Base-by-base conservation (phyloP, 1,140 invertebrate species). In the Camponotus vicinus region DNA sequence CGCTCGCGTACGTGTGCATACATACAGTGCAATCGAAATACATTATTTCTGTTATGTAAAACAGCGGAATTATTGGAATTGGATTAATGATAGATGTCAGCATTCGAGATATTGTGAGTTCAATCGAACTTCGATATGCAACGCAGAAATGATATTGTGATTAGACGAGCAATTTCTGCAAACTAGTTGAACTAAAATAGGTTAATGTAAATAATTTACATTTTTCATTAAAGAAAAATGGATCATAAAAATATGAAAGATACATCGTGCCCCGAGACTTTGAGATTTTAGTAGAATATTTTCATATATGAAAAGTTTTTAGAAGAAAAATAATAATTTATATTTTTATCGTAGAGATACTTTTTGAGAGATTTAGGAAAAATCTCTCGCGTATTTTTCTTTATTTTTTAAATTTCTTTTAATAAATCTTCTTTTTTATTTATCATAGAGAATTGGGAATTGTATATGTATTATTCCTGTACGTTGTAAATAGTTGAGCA, bases 81-180 rank as follows among this genome's bases (percentile, higher is more conserved):
- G 27, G 67, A 82, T 82, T 82, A 82, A 82, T 82, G 67, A 82
- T 82, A 71, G 67, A 82, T 3, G 40, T 73, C 52, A 70, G 37
- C 45, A 59, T 71, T 71, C 67, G 52, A 82, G 52, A 73, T 82
- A 80, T 59, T 34, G 67, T 27, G 7, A 45, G 15, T 59, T 59
- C 21, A 59, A 71, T 71, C 40, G 78, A 71, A 59, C 27, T 82
- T 18, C 37, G 52, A 73, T 61, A 34, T 27, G 34, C 34, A 45
- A 78, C 13, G 42, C 4, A 8, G 18, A 82, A 80, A 32, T 27
- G 40, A 11, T 82, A 73, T 15, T n/a, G 21, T 45, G 66, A 82
- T 82, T 82, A 82, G 77, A 45, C 37, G n/a, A 45, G 40, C 27
- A 61, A 71, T 73, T 70, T 57, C 37, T 15, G 13, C 34, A 71